Evolutionary conservation across 2,888 invertebrate species (phyloP).

Genomic region (Amphimallon solstitiale): DNA sequence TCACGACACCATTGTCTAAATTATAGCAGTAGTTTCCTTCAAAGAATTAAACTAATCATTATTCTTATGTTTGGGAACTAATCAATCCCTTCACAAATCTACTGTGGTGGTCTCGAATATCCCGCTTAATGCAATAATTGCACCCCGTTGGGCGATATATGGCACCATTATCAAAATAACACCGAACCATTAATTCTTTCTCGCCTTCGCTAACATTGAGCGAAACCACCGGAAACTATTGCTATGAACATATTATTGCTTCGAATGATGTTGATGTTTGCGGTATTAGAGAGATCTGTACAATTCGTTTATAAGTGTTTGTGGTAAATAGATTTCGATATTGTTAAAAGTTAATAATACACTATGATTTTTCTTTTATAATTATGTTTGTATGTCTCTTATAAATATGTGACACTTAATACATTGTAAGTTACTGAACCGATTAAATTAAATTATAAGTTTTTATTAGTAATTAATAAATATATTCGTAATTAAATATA

Average conservation of each 20-base stretch:
- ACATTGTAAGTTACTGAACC: too few species aligned
- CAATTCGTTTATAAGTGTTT: neutral
- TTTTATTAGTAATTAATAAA: too few species aligned
- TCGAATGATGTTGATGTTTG: slow-evolving; percentile 1
- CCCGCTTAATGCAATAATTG: slow-evolving; percentile 43
- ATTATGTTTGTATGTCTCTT: too few species aligned
- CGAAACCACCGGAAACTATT: slow-evolving; percentile 58
- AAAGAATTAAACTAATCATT: slow-evolving; percentile 41
- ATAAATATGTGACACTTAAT: too few species aligned
- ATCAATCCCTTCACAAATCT: slow-evolving; percentile 44
- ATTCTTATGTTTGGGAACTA: slow-evolving; percentile 40
- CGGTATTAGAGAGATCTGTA: slow-evolving; percentile 4
- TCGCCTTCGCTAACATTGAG: slow-evolving; percentile 54
- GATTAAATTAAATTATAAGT: too few species aligned
- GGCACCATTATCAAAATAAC: slow-evolving; percentile 46
- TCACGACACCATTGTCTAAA: neutral
- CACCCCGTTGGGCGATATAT: slow-evolving; percentile 48
- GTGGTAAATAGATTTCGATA: neutral
- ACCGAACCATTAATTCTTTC: slow-evolving; percentile 48
- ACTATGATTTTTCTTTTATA: too few species aligned
- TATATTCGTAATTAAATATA: too few species aligned
- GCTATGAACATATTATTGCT: slow-evolving; percentile 42
- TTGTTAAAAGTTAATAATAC: neutral
- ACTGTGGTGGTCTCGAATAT: slow-evolving; percentile 46
- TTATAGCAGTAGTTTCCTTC: slow-evolving; percentile 11